phyloP scores from a whole-genome alignment of 2,797 vertebrate species.

The Neosilurus hyrtlii region DNA sequence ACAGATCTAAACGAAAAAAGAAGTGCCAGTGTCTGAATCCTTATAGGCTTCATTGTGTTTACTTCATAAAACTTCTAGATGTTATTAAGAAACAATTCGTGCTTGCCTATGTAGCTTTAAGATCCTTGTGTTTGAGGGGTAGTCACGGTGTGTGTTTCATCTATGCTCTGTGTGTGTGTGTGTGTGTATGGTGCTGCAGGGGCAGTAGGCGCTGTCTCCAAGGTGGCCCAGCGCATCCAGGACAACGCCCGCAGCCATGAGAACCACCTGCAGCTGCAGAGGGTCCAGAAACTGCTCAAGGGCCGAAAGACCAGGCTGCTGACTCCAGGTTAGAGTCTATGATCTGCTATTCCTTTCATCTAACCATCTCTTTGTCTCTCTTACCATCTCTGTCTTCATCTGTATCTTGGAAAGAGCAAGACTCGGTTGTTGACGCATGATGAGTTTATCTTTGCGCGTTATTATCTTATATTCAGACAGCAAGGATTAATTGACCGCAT shows the following conservation, averaged over 20 bases:
- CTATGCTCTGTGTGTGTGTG: slow-evolving; percentile 1
- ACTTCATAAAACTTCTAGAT: slow-evolving; percentile 17
- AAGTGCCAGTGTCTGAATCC: slow-evolving; percentile 6
- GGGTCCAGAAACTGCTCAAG: slow-evolving; percentile 86
- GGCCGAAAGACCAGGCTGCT: slow-evolving; percentile 83
- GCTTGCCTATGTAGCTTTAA: slow-evolving; percentile 4
- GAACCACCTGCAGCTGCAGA: slow-evolving; percentile 84
- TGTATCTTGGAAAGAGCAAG: slow-evolving; percentile 39
- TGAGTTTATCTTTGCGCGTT: slow-evolving; percentile 33
- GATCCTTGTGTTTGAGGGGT: slow-evolving; percentile 19
- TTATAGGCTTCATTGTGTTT: not conserved
- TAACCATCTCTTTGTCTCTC: slow-evolving; percentile 54
- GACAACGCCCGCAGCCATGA: slow-evolving; percentile 74
- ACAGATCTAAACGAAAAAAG: not conserved
- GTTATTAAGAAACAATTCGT: slow-evolving; percentile 11
- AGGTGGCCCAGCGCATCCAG: slow-evolving; percentile 71
- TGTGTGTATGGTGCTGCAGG: slow-evolving; percentile 52
- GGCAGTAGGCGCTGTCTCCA: slow-evolving; percentile 60
- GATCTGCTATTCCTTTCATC: slow-evolving; percentile 88
- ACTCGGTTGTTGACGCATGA: slow-evolving; percentile 67
- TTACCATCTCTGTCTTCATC: slow-evolving; percentile 42
- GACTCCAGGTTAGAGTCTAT: slow-evolving; percentile 86
- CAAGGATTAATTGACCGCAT: slow-evolving; percentile 45
- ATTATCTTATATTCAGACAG: slow-evolving; percentile 10
- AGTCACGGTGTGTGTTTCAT: slow-evolving; percentile 11